Base-by-base conservation (phyloP, 2,797 vertebrate species). In the Falco biarmicus region DNA sequence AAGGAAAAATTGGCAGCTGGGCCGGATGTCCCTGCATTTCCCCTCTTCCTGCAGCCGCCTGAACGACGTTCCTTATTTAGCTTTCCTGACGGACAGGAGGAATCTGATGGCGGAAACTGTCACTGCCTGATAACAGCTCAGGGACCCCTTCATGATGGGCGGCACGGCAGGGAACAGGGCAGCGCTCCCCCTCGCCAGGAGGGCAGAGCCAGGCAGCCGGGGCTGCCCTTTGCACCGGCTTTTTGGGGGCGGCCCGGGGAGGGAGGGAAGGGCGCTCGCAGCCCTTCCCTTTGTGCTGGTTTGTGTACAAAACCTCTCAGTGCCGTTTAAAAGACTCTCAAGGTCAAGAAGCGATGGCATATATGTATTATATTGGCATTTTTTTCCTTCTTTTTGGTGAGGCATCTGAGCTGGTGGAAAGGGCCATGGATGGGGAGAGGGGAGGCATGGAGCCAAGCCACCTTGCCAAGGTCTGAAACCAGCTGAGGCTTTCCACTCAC, bases 11-110 rank as follows among this genome's bases (percentile, higher is more conserved):
- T 98, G 94, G 98, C 98, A 98, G 97, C 98, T 98, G 97, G 96
- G 98, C 97, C 98, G 98, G 98, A 98, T 98, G 98, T 98, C 97
- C 98, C 98, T 97, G 98, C 97, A 57, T 98, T 98, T 98, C 98
- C 98, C 96, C 98, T 98, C 97, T 98, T 98, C 98, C 98, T 98
- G 98, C 88, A 91, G 97, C 98, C 93, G 96, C 97, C 97, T 97
- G 96, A 98, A 96, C 97, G 94, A 97, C 37, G 95, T 97, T 98
- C 98, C 98, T 97, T 97, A 98, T 98, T 98, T 98, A 98, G 98
- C 98, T 97, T 97, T 96, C 60, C 97, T 98, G 98, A 98, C 95
- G 97, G 97, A 97, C 96, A 97, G 98, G 97, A 98, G 98, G 97
- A 97, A 97, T 97, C 97, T 93, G 96, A 95, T 96, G 98, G 98